phyloP scores from a whole-genome alignment of 2,797 vertebrate species.

The Phoxinus dragarum region DNA sequence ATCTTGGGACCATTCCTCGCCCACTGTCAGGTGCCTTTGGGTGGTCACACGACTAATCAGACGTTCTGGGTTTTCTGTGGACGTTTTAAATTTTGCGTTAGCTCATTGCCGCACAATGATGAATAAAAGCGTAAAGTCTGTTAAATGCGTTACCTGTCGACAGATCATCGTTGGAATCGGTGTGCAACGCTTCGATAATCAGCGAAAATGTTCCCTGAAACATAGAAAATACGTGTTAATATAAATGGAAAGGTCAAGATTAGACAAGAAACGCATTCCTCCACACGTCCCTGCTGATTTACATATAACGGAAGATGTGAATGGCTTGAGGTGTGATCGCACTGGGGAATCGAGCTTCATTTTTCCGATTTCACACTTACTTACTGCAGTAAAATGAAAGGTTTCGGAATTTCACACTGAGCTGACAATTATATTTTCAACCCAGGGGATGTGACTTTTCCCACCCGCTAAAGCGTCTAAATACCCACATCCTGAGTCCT shows the following conservation, averaged over 20 bases:
- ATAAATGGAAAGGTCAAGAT: slow-evolving; percentile 41
- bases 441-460: slow-evolving; percentile 78
- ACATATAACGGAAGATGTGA: slow-evolving; percentile 62
- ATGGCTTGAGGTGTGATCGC: slow-evolving; percentile 72
- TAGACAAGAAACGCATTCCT: neutral
- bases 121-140: too few species aligned
- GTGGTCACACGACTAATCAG: slow-evolving; percentile 94
- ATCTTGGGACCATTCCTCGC: slow-evolving; percentile 96
- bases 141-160: slow-evolving; percentile 85
- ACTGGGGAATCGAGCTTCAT: slow-evolving; percentile 73
- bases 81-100: slow-evolving; percentile 29
- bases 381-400: slow-evolving; percentile 78
- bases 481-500: slow-evolving; percentile 10
- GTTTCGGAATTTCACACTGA: slow-evolving; percentile 82
- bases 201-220: slow-evolving; percentile 97
- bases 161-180: slow-evolving; percentile 92
- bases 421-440: slow-evolving; percentile 77
- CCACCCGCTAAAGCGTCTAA: slow-evolving; percentile 72
- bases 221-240: slow-evolving; percentile 24
- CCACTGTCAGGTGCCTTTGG: slow-evolving; percentile 92
- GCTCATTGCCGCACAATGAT: neutral
- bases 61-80: slow-evolving; percentile 89
- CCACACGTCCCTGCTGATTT: slow-evolving; percentile 55
- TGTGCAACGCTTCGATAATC: slow-evolving; percentile 96
- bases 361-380: slow-evolving; percentile 78